phyloP scores from a whole-genome alignment of 2,797 vertebrate genomes.

The Pangasius djambal region DNA sequence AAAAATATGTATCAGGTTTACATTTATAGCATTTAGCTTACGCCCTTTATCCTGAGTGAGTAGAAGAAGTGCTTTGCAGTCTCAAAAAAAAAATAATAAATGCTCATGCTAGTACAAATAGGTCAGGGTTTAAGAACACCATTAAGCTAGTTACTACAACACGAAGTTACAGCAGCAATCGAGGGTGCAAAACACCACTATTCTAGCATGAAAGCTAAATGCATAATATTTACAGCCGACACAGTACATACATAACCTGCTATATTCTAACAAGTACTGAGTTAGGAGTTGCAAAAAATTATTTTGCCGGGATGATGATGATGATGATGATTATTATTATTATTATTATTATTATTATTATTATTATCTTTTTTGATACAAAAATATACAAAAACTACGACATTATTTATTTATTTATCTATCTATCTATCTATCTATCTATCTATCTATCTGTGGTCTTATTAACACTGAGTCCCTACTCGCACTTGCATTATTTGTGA shows the following conservation, averaged over 20 bases:
- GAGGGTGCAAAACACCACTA: too few relatives aligned
- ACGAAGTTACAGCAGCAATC: not conserved
- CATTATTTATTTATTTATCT: not conserved
- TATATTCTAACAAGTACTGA: not conserved
- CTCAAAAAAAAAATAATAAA: not conserved
- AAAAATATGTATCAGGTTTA: not conserved
- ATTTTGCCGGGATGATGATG: too few relatives aligned
- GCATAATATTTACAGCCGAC: not conserved
- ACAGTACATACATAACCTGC: not conserved
- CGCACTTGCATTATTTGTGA: not conserved
- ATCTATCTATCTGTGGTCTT: not conserved
- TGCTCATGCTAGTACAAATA: not conserved
- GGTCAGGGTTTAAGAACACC: not conserved
- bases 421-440: not conserved
- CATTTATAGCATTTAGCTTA: not conserved
- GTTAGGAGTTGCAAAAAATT: not conserved
- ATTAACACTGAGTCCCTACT: not conserved
- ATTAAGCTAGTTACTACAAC: not conserved
- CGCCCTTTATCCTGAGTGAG: not conserved
- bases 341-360: too few relatives aligned
- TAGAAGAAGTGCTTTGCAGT: slow-evolving; percentile 34
- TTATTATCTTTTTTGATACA: not conserved
- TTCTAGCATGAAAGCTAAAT: not conserved
- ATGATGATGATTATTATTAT: too few relatives aligned
- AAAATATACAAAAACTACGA: too few relatives aligned